Percentiles rank a stretch among this genome's conserved stretches.
These are phyloP conservation scores for Peromyscus eremicus DNA, from an alignment of 2,797 vertebrate species.

Conservation along the genomic window DNA sequence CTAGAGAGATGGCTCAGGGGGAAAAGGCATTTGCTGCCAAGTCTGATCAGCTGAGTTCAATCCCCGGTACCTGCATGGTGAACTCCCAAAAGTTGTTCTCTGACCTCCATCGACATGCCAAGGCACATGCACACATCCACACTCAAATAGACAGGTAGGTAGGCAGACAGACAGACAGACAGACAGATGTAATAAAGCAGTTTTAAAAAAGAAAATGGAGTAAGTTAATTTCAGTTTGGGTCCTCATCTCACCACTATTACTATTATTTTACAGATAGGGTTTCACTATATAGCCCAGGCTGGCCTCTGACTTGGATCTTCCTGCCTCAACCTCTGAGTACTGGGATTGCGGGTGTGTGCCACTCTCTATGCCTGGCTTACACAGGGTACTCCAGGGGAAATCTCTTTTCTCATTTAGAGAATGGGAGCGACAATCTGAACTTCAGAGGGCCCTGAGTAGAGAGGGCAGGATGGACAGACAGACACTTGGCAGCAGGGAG, in stretches of 20 bases:
- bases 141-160: neutral
- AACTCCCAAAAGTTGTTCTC: neutral
- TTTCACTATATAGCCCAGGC: neutral
- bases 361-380: neutral
- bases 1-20: neutral
- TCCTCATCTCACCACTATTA: neutral
- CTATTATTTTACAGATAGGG: neutral
- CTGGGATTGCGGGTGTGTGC: neutral
- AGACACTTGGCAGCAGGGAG: neutral
- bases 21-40: neutral
- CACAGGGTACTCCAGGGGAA: neutral
- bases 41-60: neutral
- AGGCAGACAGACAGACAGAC: neutral
- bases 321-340: neutral
- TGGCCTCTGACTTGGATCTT: neutral
- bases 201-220: neutral
- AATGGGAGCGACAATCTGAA: neutral
- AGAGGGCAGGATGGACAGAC: neutral
- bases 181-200: neutral
- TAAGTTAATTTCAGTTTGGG: neutral
- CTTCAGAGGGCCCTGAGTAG: neutral
- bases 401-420: neutral
- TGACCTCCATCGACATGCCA: neutral
- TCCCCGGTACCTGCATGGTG: neutral
- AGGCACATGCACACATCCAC: neutral